These are phyloP conservation scores for Cantharis lateralis DNA, from an alignment of 2,888 invertebrate species.

Conservation along the genomic window DNA sequence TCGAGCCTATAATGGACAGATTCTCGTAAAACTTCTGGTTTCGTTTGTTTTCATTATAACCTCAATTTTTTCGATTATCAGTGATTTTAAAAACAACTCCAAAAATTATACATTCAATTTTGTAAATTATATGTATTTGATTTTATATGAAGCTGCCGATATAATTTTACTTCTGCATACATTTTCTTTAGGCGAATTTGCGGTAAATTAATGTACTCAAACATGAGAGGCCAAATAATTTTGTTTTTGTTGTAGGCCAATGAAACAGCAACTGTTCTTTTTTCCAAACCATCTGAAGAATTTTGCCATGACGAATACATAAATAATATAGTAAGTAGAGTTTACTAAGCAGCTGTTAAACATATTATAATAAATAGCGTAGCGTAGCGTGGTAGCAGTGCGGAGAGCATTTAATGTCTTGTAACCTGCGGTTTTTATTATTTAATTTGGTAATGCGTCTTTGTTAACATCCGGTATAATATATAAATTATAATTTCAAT, in stretches of 20 bases:
- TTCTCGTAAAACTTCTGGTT: conserved; percentile 4
- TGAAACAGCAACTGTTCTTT: not conserved
- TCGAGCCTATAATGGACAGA: conserved; percentile 8
- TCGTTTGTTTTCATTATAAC: conserved; percentile 11
- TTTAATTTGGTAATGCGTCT: no score
- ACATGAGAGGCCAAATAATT: not conserved
- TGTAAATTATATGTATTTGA: not conserved
- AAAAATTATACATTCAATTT: not conserved
- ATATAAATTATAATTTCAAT: no score
- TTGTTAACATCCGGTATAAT: no score
- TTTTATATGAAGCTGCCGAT: not conserved
- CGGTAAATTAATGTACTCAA: not conserved
- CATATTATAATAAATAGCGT: no score
- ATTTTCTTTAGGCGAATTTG: not conserved
- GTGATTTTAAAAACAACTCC: not conserved
- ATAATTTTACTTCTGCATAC: conserved; percentile 6
- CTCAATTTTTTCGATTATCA: conserved; percentile 6
- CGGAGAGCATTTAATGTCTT: no score
- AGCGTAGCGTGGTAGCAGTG: no score
- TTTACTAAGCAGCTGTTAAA: no score
- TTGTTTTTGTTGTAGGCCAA: not conserved
- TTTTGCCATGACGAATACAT: not conserved
- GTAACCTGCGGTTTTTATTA: no score
- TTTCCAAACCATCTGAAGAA: not conserved
- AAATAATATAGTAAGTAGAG: not conserved